Percentiles rank a stretch among this genome's conserved stretches.
Evolutionary conservation across 2,797 vertebrate species (phyloP).

Genomic region (Acrossocheilus wenchowensis): DNA sequence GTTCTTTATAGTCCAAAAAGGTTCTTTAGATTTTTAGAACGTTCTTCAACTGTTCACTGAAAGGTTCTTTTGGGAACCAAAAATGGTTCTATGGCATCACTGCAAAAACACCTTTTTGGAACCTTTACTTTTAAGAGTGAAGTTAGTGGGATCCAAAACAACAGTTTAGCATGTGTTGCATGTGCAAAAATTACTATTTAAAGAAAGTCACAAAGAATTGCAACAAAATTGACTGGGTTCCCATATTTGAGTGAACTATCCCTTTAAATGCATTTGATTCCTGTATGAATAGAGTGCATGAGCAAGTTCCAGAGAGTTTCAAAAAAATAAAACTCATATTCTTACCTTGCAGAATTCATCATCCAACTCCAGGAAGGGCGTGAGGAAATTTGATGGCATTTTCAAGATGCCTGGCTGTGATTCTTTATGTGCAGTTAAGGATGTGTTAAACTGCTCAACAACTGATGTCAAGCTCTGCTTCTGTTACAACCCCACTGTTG

Average conservation of each 20-base stretch:
- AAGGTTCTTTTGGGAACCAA: background rate
- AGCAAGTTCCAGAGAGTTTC: background rate
- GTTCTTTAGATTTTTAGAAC: background rate
- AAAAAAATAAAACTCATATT: background rate
- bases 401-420: conserved; percentile 56
- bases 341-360: conserved; percentile 83
- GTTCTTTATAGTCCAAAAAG: background rate
- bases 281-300: background rate
- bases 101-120: background rate
- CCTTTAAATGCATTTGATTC: background rate
- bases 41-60: background rate
- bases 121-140: background rate
- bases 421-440: conserved; percentile 25
- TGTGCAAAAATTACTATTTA: background rate
- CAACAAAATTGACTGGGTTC: background rate
- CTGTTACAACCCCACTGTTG: conserved; percentile 74
- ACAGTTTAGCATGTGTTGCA: background rate
- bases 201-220: background rate
- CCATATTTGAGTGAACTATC: background rate
- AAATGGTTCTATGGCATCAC: background rate
- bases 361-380: conserved; percentile 81
- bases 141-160: background rate
- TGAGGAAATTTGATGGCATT: conserved; percentile 82
- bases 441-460: conserved; percentile 31
- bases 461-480: conserved; percentile 50